These are phyloP conservation scores for Garrulus glandarius DNA, from an alignment of 2,797 vertebrate species.

Conservation along the genomic window DNA sequence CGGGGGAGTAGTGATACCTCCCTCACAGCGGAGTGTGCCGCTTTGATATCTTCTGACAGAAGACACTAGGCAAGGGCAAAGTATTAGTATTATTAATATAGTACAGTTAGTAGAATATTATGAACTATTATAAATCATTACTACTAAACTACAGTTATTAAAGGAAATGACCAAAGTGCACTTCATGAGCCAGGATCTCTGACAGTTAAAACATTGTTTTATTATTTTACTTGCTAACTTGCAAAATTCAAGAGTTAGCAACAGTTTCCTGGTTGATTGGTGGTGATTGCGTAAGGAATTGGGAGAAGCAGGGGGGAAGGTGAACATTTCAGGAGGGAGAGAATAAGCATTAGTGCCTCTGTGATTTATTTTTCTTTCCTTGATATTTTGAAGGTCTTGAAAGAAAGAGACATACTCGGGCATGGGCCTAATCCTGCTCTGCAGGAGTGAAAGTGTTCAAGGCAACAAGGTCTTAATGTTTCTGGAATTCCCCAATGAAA, in stretches of 20 bases:
- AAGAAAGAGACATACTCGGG: background rate
- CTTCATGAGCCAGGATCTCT: constrained; percentile 34
- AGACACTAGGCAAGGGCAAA: constrained; percentile 41
- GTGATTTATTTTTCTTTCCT: background rate
- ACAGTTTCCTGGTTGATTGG: constrained; percentile 40
- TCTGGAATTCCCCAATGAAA: constrained; percentile 57
- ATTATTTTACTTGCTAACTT: constrained; percentile 67
- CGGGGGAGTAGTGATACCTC: background rate
- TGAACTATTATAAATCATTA: constrained; percentile 62
- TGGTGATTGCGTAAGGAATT: background rate
- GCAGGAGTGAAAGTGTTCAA: background rate
- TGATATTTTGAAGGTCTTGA: background rate
- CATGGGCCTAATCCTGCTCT: background rate
- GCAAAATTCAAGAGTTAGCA: constrained; percentile 54
- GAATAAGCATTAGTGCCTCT: background rate
- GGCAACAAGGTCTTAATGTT: background rate
- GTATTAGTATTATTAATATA: constrained; percentile 64
- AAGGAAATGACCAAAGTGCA: constrained; percentile 63
- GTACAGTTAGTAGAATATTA: constrained; percentile 64
- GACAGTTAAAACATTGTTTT: constrained; percentile 59
- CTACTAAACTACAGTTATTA: constrained; percentile 59
- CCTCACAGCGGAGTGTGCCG: background rate
- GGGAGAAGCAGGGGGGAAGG: background rate
- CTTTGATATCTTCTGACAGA: constrained; percentile 41
- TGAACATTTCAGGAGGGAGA: background rate